Base-by-base conservation (phyloP, 2,888 invertebrate species). In the Epirrhoe alternata region DNA sequence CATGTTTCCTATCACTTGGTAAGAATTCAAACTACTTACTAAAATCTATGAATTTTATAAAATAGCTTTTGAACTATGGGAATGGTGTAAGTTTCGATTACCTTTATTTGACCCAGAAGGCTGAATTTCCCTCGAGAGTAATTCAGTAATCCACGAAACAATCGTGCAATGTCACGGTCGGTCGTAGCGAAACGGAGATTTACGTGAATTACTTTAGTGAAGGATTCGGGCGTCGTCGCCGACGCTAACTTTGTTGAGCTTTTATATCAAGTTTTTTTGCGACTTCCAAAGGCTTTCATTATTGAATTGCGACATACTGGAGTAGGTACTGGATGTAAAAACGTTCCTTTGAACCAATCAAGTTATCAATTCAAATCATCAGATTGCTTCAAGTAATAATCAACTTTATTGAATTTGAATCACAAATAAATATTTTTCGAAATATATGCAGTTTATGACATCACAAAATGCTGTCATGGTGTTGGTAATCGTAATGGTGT, bases 111-210 rank as follows among this genome's bases (percentile, higher is more conserved):
- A 45, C 47, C 33, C 38, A 42, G 38, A 55, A 52, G 47, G 61
- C 57, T 54, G 51, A 30, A 52, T 45, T 24, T 45, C 58, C 47
- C 51, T 12, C 8, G 63, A 24, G 66, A 64, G 61, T 61, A 58
- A 64, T 66, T 64, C 69, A 50, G 63, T 69, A 69, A 69, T 66
- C 58, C 62, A 58, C 49, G 63, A 66, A 68, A 71, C 60, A 65
- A 69, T 66, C 54, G 50, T 14, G 45, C 47, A 61, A 60, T 52
- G 53, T 63, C 60, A 63, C 62, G 54, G 35, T 57, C 62, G 54
- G 35, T 57, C 50, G 33, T 31, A 61, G 17, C 51, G 45, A 59
- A 57, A 33, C 63, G 42, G 52, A 60, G 62, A 67, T 56, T 56
- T 60, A 60, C 59, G 30, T 14, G 60, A 61, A 56, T 57, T 61